Evolutionary conservation across 2,797 vertebrate genomes (phyloP).

Genomic region (Tokudaia muenninki): DNA sequence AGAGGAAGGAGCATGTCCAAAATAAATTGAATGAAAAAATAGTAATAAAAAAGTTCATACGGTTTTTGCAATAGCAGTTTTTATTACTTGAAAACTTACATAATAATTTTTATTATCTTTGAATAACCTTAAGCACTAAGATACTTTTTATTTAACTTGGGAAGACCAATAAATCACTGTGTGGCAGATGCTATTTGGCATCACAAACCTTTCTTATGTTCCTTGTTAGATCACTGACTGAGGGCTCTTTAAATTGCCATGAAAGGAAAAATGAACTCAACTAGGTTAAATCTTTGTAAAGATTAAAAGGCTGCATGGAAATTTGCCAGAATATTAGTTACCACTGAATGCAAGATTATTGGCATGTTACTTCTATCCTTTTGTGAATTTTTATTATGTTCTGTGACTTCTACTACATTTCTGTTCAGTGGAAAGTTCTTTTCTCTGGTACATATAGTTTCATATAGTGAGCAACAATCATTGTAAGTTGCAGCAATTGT

Average conservation of each 20-base stretch:
- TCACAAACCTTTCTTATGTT: not conserved
- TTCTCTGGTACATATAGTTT: not conserved
- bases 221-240: not conserved
- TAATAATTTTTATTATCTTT: conserved; percentile 59
- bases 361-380: not conserved
- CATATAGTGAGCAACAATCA: not conserved
- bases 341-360: not conserved
- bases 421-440: not conserved
- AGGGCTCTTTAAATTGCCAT: not conserved
- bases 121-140: conserved; percentile 44
- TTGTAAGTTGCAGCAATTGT: not conserved
- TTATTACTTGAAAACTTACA: conserved; percentile 51
- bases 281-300: not conserved
- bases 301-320: not conserved
- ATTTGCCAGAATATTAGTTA: conserved; percentile 10
- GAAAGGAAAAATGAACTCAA: conserved; percentile 15
- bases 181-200: not conserved
- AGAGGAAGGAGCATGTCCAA: not conserved
- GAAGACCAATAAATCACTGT: conserved; percentile 10
- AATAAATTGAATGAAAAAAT: not conserved
- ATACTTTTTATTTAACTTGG: conserved; percentile 43
- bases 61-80: not conserved
- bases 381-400: conserved; percentile 20
- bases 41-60: not conserved
- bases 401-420: not conserved